phyloP scores from a whole-genome alignment of 2,888 invertebrate species.

The Drosophila ustulata region DNA sequence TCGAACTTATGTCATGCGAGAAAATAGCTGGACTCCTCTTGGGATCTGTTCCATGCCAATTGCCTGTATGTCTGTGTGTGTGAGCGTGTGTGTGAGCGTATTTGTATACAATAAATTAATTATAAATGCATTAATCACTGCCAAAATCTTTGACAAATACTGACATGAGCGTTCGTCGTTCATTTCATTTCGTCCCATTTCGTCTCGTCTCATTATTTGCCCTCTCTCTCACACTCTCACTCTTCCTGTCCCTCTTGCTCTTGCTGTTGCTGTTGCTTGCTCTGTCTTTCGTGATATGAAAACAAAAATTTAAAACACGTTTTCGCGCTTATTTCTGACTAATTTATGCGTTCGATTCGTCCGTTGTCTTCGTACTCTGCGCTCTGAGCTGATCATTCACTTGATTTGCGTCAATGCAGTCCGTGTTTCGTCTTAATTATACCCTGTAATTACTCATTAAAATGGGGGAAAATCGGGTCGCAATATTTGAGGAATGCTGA shows the following conservation, averaged over 20 bases:
- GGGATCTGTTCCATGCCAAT: conserved; percentile 23
- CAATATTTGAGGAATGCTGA: not conserved
- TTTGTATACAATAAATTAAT: conserved; percentile 79
- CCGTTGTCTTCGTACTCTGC: conserved; percentile 45
- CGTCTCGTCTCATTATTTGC: conserved; percentile 21
- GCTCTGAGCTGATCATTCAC: conserved; percentile 40
- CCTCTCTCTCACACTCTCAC: not conserved
- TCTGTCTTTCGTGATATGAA: conserved; percentile 66
- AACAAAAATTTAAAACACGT: conserved; percentile 80
- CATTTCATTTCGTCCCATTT: conserved; percentile 57
- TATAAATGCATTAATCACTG: conserved; percentile 83
- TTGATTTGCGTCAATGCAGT: conserved; percentile 37
- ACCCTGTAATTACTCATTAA: conserved; percentile 38
- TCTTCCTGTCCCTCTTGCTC: not conserved
- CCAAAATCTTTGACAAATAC: conserved; percentile 82
- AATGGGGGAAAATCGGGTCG: not conserved
- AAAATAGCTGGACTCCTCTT: conserved; percentile 53
- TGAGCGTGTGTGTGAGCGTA: conserved; percentile 9
- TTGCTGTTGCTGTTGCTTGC: not conserved
- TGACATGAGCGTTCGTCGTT: conserved; percentile 77
- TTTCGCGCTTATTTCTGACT: conserved; percentile 80
- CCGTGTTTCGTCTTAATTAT: conserved; percentile 54
- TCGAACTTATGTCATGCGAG: conserved; percentile 66
- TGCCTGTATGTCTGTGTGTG: not conserved
- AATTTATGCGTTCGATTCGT: conserved; percentile 78